Base-by-base conservation (phyloP, 2,888 invertebrate genomes). In the Carterocephalus palaemon region DNA sequence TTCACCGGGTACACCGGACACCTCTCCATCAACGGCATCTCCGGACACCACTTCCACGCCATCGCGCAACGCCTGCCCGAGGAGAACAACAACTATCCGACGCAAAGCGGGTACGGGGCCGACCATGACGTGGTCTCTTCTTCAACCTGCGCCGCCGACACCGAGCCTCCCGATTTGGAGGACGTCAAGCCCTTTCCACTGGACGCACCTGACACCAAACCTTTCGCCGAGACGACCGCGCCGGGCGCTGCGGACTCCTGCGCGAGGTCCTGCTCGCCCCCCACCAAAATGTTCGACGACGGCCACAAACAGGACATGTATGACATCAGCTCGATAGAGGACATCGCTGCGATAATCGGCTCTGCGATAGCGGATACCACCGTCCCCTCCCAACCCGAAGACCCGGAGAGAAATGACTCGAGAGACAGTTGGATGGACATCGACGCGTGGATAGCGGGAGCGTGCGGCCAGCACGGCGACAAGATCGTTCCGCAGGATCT, bases 341-440 rank as follows among this genome's bases (percentile, higher is more conserved):
- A 95, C 61, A 92, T 95, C 49, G 95, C 95, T 0, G 94, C 94
- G 9, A 93, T 95, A 45, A 95, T 95, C 51, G 95, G 95, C 1
- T 95, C 94, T 2, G 95, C 95, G 45, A 95, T 96, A 59, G 95
- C 95, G 1, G 95, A 95, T 63, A 95, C 95, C 5, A 95, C 95
- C 1, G 94, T 94, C 22, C 92, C 93, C n/a, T 89, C 90, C 10
- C 87, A 89, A 49, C 89, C 90, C n/a, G 90, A 90, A 53, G 93
- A 93, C 53, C 93, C 93, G 39, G 92, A 92, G 83, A 89, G 66
- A 80, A 89, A 59, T 53, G 92, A 91, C 37, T 93, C 94, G 1
- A 86, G 94, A 48, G 95, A 95, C 59, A 92, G 92, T 57, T 96
- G 95, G 95, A 93, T 95, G 89, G 95, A 95, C 67, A 88, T 95